Evolutionary conservation across 2,113 vertebrate genomes (phyloP), one percentile per base, ranked within the genome.

Genomic region (Microcebus tavaratra): DNA sequence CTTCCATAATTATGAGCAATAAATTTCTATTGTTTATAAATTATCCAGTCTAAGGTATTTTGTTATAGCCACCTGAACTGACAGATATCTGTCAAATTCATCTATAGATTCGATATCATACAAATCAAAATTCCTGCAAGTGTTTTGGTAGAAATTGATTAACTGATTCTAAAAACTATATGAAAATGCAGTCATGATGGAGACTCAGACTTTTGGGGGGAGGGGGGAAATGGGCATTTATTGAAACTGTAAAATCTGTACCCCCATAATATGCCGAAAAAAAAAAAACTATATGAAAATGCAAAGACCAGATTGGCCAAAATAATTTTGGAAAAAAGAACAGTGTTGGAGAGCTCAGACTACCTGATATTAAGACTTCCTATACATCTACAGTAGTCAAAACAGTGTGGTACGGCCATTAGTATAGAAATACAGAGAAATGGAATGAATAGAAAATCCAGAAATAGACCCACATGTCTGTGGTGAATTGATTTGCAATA

Each of bases 281-380:
- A 36, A 36, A 36, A 87, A 95, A 85, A 65, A 70, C 70, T 63
- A 45, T 72, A 78, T 90, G n/a, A 39, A 86, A 85, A 94, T 80
- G 9, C 6, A 88, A 96, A 96, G 59, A 84, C 45, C 36, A 67
- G 20, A 88, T 88, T 31, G 80, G 18, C 48, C 59, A 72, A 73
- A 97, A 85, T 67, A 67, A 88, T 84, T 91, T n/a, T 91, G 83
- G 88, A 93, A 91, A 72, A n/a, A 90, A 55, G 70, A 72, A 91
- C 9, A 80, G 34, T 88, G 59, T 63, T 91, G 59, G 42, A 83
- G 53, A 95, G 42, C 13, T 82, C 45, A 68, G 42, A 85, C n/a
- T 61, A 70, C 17, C 61, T 87, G 42, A 88, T 78, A 78, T 90
- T 70, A 88, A 91, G 63, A 90, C 27, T 68, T 68, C 55, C 53